phyloP scores from a whole-genome alignment of 2,113 vertebrate species.

The Macrotis lagotis region DNA sequence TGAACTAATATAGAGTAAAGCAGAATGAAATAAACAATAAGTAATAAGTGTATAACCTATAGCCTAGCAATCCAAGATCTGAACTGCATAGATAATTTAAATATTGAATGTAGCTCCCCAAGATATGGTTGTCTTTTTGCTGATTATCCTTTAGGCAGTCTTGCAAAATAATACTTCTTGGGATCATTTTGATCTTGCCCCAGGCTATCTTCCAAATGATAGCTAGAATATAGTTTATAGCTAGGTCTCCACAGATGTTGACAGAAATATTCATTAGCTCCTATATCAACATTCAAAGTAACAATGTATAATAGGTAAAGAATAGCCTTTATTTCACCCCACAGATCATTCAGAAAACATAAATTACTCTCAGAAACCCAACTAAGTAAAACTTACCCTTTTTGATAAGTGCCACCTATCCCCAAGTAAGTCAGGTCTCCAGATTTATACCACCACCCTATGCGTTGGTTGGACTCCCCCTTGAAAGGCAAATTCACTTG shows the following conservation, averaged over 20 bases:
- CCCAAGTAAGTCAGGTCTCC: background rate
- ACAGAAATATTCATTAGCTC: background rate
- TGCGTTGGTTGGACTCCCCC: background rate
- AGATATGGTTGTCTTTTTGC: background rate
- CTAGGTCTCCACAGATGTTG: background rate
- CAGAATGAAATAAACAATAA: background rate
- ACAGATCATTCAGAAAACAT: background rate
- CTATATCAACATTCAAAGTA: background rate
- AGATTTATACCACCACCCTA: background rate
- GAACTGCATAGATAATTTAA: background rate
- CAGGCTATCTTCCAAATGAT: background rate
- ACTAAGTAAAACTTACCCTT: background rate
- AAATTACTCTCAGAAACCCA: background rate
- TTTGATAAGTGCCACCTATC: background rate
- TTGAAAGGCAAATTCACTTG: background rate
- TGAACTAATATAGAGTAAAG: background rate
- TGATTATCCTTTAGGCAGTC: background rate
- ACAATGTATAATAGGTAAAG: background rate
- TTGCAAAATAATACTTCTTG: background rate
- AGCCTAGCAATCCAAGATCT: background rate
- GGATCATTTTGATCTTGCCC: background rate
- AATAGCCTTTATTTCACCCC: background rate
- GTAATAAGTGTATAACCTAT: background rate
- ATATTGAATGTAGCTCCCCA: background rate
- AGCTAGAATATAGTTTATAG: background rate